Base-by-base conservation (phyloP, 2,113 vertebrate genomes). In the Coryphaenoides rupestris region DNA sequence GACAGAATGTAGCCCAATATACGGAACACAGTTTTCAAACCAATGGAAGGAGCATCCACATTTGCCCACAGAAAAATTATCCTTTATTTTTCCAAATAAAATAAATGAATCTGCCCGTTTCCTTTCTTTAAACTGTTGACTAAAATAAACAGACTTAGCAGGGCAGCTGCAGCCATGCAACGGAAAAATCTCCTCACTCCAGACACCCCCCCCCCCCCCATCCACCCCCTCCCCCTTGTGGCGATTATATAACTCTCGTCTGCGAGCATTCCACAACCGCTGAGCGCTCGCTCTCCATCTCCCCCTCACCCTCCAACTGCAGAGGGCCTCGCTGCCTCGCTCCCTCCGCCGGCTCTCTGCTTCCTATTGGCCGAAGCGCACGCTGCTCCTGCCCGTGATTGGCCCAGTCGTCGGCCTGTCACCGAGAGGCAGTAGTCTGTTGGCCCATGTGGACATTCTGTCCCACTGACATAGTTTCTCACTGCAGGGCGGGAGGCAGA, bases 401-500 rank as follows among this genome's bases (percentile, higher is more conserved):
- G 84, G 84, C 69, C 33, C 74, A 46, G 56, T 58, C 69, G 65
- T 58, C 52, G 1, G 66, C 78, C 84, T 52, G 28, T 88, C 69
- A 0, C 21, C 4, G 53, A 55, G 17, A 4, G 53, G 46, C 62
- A 61, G 69, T 63, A 85, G 86, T 85, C 83, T 86, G 84, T 86
- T 80, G 87, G 86, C 84, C 87, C 81, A 86, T 84, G 79, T 89
- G 86, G 79, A 85, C 65, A 62, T 74, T 78, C 82, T 92, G 91
- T 90, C 90, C 90, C 81, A 92, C 91, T 91, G 91, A 92, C 91
- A 92, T 86, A 92, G 87, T 91, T 92, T 92, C 86, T 74, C 85
- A 89, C 62, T 87, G 77, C 83, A 78, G 72, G 77, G 59, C 62
- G 78, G 79, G 83, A 63, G 60, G 68, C 54, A 68, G 74, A 60